Conservation (phyloP, 1,140 invertebrate genomes). For the Trichogramma pretiosum region DNA sequence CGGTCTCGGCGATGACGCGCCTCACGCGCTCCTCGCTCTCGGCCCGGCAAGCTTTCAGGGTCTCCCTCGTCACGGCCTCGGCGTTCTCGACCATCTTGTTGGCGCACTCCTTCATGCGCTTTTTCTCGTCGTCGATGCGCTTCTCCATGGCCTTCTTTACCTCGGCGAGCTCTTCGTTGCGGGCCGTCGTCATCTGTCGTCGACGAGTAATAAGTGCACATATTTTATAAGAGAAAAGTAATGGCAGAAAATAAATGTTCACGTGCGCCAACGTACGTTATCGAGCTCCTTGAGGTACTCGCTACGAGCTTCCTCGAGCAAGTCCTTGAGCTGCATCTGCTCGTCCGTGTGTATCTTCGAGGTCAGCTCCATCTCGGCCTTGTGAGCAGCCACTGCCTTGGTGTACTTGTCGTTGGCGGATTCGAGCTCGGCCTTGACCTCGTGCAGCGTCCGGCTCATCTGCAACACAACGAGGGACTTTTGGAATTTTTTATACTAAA, state of each 20-base stretch:
- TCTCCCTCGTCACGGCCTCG: constrained; percentile 33
- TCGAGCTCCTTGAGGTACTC: constrained; percentile 27
- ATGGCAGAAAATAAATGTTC: constrained; percentile 4
- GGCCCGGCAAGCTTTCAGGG: constrained; percentile 31
- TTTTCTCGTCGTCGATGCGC: constrained; percentile 31
- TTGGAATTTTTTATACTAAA: constrained; percentile 12
- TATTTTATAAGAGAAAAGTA: not conserved
- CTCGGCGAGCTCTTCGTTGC: constrained; percentile 31
- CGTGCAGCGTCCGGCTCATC: constrained; percentile 19
- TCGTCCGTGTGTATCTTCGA: constrained; percentile 25
- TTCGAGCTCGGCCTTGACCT: constrained; percentile 25
- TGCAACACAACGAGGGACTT: constrained; percentile 15
- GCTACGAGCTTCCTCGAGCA: constrained; percentile 22
- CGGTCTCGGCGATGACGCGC: constrained; percentile 31
- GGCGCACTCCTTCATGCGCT: constrained; percentile 27
- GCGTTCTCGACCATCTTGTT: constrained; percentile 34
- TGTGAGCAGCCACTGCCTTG: constrained; percentile 21
- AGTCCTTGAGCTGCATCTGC: constrained; percentile 23
- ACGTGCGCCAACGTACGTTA: constrained; percentile 32
- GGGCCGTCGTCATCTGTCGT: constrained; percentile 24
- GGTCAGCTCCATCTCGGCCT: constrained; percentile 27
- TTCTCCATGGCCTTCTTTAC: constrained; percentile 24
- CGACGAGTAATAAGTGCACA: too few relatives aligned
- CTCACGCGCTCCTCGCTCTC: constrained; percentile 35
- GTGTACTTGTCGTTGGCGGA: constrained; percentile 20